Conservation (phyloP, 2,113 vertebrate genomes). For the Tachycineta bicolor region DNA sequence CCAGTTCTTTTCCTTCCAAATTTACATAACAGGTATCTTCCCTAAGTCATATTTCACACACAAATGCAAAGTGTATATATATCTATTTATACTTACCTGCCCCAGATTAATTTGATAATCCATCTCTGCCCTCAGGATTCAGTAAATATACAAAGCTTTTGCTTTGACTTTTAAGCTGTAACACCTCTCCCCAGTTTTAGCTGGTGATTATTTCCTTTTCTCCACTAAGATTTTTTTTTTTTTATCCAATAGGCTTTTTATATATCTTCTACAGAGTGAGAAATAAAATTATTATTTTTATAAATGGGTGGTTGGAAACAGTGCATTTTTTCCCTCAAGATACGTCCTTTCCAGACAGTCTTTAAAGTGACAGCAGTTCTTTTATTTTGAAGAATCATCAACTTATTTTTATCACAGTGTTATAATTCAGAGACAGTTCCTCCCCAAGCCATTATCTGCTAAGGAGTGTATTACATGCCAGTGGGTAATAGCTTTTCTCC, state of each 20-base stretch:
- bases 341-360: neutral
- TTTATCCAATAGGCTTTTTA: neutral
- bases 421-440: neutral
- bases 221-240: neutral
- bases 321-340: neutral
- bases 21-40: neutral
- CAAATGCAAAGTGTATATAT: neutral
- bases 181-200: neutral
- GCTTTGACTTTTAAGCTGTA: neutral
- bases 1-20: neutral
- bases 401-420: neutral
- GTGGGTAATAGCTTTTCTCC: neutral
- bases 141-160: neutral
- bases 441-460: neutral
- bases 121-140: neutral
- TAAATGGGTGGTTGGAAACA: neutral
- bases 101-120: neutral
- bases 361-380: neutral
- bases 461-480: conserved; percentile 6
- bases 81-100: too few species aligned
- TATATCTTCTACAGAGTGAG: neutral
- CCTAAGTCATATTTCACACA: neutral
- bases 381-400: conserved; percentile 8
- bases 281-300: conserved; percentile 1
- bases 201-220: neutral